Evolutionary conservation across 53 echinoderm and acorn worm species (phyloP).

Genomic region (Temnopleurus reevesii): DNA sequence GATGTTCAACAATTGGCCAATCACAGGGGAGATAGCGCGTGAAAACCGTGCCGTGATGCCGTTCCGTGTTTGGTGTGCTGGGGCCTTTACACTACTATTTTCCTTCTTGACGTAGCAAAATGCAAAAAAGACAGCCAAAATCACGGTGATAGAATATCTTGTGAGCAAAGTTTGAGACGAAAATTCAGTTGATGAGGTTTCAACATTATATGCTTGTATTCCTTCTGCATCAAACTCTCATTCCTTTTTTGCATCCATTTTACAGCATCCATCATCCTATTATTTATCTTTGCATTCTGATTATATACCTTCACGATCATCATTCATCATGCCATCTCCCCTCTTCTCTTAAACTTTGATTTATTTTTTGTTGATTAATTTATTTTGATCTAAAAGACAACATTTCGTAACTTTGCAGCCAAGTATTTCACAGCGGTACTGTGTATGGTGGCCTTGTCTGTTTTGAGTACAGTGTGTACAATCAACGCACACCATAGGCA

Average conservation of each 20-base stretch:
- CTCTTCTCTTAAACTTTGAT: background rate
- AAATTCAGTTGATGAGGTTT: background rate
- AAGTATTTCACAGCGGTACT: slow-evolving; percentile 93
- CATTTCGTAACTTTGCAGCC: slow-evolving; percentile 67
- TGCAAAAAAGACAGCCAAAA: background rate
- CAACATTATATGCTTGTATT: background rate
- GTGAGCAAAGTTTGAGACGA: background rate
- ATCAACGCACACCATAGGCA: slow-evolving; percentile 86
- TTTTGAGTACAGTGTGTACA: slow-evolving; percentile 81
- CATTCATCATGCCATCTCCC: slow-evolving; percentile 32
- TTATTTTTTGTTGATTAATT: background rate
- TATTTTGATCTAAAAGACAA: background rate
- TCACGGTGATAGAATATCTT: background rate
- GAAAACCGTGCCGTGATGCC: too few relatives aligned
- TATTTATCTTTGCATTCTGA: background rate
- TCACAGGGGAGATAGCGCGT: too few relatives aligned
- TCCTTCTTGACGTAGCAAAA: background rate
- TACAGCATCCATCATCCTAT: slow-evolving; percentile 28
- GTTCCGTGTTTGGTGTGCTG: too few relatives aligned
- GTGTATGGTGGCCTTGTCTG: slow-evolving; percentile 85
- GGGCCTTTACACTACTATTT: too few relatives aligned
- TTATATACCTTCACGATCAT: slow-evolving; percentile 10
- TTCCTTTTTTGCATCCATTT: slow-evolving; percentile 3
- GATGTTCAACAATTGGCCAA: too few relatives aligned
- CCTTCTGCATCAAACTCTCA: background rate